Conservation (phyloP, 2,888 invertebrate species). For the Chrysolina americana region DNA sequence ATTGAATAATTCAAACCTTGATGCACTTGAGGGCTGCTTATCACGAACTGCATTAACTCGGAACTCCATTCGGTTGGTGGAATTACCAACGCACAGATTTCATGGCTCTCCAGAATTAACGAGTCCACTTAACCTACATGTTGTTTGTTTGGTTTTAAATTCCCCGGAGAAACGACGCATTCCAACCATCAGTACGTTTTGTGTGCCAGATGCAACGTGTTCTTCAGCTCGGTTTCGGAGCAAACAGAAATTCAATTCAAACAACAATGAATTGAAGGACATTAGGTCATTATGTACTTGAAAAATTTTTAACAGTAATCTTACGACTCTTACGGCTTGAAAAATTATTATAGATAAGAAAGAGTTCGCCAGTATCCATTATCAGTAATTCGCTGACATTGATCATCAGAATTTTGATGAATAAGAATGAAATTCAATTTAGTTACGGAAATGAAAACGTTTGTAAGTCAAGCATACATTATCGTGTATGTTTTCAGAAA, state of each 20-base stretch:
- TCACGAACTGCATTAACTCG: not conserved
- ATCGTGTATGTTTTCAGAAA: no score
- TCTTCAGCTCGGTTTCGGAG: not conserved
- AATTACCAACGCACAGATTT: not conserved
- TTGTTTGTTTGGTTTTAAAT: conserved; percentile 10
- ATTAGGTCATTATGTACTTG: no score
- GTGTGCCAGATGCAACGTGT: not conserved
- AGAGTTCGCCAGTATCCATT: no score
- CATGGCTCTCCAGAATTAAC: conserved; percentile 15
- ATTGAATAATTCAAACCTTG: not conserved
- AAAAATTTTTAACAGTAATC: no score
- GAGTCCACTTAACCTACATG: conserved; percentile 19
- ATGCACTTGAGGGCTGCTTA: not conserved
- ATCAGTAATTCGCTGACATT: no score
- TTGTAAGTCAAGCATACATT: no score
- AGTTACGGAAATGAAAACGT: no score
- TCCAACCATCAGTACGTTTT: not conserved
- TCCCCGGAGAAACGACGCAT: not conserved
- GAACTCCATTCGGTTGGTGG: not conserved
- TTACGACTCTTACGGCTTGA: no score
- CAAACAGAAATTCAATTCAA: not conserved
- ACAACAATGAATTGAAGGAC: no score
- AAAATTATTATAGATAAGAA: no score
- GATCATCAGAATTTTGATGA: no score
- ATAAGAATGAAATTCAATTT: no score